A percentile compares a stretch with the other conserved stretches of the same genome.
These are phyloP conservation scores for Cephus cinctus DNA, from an alignment of 1,140 invertebrate genomes.

Conservation along the genomic window DNA sequence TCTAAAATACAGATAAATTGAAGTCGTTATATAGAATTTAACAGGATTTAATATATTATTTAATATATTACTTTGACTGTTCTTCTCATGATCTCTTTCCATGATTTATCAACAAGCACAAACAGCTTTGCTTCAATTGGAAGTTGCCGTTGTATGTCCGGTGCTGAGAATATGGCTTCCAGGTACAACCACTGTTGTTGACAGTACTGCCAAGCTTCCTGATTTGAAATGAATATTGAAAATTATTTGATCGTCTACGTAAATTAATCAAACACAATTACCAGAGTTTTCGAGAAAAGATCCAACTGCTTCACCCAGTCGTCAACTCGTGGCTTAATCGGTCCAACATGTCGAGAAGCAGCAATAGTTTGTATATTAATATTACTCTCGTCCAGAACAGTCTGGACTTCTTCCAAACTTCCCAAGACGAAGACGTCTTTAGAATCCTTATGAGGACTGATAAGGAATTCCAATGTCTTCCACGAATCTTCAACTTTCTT, in stretches of 20 bases:
- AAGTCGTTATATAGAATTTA: not conserved
- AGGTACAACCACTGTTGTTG: conserved; percentile 86
- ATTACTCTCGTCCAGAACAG: conserved; percentile 78
- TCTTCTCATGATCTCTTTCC: conserved; percentile 80
- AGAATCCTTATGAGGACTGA: conserved; percentile 74
- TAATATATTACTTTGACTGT: conserved; percentile 60
- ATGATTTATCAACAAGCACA: conserved; percentile 79
- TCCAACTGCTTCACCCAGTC: conserved; percentile 77
- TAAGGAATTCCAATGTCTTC: conserved; percentile 74
- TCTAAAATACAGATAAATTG: conserved; percentile 43
- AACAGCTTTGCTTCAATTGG: conserved; percentile 84
- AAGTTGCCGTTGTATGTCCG: conserved; percentile 84
- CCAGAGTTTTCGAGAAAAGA: conserved; percentile 73
- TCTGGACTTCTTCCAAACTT: conserved; percentile 80
- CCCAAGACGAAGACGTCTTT: conserved; percentile 82
- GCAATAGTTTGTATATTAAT: conserved; percentile 83
- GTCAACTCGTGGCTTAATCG: conserved; percentile 76
- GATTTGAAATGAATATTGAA: conserved; percentile 19
- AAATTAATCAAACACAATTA: conserved; percentile 36
- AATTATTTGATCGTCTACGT: conserved; percentile 6
- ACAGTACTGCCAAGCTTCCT: conserved; percentile 83
- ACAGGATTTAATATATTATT: conserved; percentile 8
- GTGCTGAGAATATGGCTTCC: conserved; percentile 86
- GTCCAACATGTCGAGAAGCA: conserved; percentile 78
- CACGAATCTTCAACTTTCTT: conserved; percentile 83